phyloP scores from a whole-genome alignment of 1,140 invertebrate species.

The Euborellia annulipes region DNA sequence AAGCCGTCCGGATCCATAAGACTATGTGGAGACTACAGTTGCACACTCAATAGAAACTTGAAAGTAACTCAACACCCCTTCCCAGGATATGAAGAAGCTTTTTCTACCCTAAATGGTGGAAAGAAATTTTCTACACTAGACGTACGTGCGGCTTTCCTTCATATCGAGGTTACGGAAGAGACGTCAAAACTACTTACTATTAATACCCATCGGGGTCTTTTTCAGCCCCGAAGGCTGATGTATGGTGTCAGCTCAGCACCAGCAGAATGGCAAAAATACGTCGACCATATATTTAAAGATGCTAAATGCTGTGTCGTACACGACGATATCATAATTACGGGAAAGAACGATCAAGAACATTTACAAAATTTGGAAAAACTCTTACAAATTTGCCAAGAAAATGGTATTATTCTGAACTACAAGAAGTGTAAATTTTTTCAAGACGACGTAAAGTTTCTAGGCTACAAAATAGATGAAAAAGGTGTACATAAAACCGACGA shows the following conservation, averaged over 20 bases:
- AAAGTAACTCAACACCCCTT: too few species aligned
- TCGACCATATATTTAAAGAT: slow-evolving; percentile 22
- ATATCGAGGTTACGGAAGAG: not conserved
- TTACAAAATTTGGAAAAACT: slow-evolving; percentile 12
- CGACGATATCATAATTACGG: slow-evolving; percentile 25
- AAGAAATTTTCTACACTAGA: too few species aligned
- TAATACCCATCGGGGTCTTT: slow-evolving; percentile 21
- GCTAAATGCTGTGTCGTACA: slow-evolving; percentile 16
- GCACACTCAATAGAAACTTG: slow-evolving; percentile 7
- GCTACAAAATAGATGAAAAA: slow-evolving; percentile 18
- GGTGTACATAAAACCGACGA: slow-evolving; percentile 19
- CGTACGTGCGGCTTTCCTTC: slow-evolving; percentile 14
- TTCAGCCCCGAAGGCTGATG: slow-evolving; percentile 20
- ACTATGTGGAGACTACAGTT: slow-evolving; percentile 19
- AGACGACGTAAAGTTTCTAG: slow-evolving; percentile 18
- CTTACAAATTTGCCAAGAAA: slow-evolving; percentile 12
- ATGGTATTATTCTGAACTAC: slow-evolving; percentile 15
- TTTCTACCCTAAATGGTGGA: too few species aligned
- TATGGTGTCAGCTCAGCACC: slow-evolving; percentile 22
- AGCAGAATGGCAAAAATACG: slow-evolving; percentile 27
- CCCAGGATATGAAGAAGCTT: too few species aligned
- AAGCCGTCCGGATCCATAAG: slow-evolving; percentile 21
- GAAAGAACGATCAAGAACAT: slow-evolving; percentile 16
- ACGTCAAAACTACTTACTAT: not conserved
- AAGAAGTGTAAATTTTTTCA: slow-evolving; percentile 21